These are phyloP conservation scores for Papilio demoleus DNA, from an alignment of 2,888 invertebrate genomes.

Conservation along the genomic window DNA sequence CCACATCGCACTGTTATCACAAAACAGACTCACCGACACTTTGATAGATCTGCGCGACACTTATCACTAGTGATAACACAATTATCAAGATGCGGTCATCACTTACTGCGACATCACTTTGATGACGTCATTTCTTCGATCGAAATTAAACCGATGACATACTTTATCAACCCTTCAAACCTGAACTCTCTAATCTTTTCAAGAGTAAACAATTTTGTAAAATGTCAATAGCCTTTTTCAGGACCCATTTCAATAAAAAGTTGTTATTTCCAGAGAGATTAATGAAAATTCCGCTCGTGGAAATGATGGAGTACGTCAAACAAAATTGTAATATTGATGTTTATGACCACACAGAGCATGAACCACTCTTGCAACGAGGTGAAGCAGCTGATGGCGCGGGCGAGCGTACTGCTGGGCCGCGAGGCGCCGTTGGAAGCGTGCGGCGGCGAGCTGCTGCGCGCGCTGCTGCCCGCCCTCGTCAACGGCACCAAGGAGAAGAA, in stretches of 20 bases:
- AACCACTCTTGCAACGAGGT: constrained; percentile 97
- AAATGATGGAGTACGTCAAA: no score
- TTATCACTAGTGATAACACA: neutral
- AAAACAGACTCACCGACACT: constrained; percentile 2
- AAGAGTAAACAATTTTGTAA: no score
- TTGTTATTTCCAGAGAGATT: no score
- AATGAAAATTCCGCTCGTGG: no score
- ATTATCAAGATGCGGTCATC: neutral
- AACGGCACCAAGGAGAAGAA: constrained; percentile 99
- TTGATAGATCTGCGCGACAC: neutral
- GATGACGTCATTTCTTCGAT: neutral
- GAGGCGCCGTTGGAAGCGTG: constrained; percentile 76
- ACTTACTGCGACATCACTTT: neutral
- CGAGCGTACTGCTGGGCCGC: constrained; percentile 70
- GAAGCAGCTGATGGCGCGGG: constrained; percentile 94
- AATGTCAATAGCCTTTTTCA: no score
- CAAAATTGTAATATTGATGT: neutral
- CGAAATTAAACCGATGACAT: neutral
- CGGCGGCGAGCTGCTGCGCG: constrained; percentile 84
- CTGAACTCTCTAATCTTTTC: no score
- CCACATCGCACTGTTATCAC: neutral
- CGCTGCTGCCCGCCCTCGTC: constrained; percentile 94
- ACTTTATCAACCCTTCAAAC: no score
- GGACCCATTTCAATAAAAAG: no score
- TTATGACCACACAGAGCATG: constrained; percentile 86